Conservation (phyloP, 2,888 invertebrate species). For the Drosophila atroscutellata region DNA sequence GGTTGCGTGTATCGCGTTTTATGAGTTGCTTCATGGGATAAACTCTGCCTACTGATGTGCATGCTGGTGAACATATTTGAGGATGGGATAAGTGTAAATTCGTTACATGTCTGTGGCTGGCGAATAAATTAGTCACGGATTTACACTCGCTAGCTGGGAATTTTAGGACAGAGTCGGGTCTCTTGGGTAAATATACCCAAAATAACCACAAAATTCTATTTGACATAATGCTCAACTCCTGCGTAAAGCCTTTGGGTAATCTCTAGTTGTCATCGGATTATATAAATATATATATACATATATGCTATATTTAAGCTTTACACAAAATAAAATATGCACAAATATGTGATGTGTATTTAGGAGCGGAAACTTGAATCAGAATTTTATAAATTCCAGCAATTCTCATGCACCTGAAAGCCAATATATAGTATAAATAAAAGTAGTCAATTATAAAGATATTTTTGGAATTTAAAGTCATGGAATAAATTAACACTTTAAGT, state of each 20-base stretch:
- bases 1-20: constrained; percentile 49
- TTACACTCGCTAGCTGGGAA: constrained; percentile 47
- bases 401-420: neutral
- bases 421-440: neutral
- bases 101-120: constrained; percentile 38
- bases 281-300: neutral
- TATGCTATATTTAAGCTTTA: neutral
- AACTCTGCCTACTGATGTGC: neutral
- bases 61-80: constrained; percentile 4
- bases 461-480: neutral
- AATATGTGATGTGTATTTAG: neutral
- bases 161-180: constrained; percentile 7
- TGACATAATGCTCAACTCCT: constrained; percentile 11
- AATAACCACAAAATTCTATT: constrained; percentile 12
- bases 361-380: neutral
- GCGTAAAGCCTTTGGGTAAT: constrained; percentile 11
- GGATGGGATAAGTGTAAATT: constrained; percentile 37
- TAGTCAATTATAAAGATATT: neutral
- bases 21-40: constrained; percentile 35
- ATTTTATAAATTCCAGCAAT: neutral
- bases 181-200: constrained; percentile 10
- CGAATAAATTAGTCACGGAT: constrained; percentile 66
- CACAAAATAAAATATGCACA: neutral
- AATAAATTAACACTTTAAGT: neutral
- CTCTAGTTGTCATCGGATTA: neutral